Base-by-base conservation (phyloP, 2,113 vertebrate genomes). In the Australoheros scitulus region DNA sequence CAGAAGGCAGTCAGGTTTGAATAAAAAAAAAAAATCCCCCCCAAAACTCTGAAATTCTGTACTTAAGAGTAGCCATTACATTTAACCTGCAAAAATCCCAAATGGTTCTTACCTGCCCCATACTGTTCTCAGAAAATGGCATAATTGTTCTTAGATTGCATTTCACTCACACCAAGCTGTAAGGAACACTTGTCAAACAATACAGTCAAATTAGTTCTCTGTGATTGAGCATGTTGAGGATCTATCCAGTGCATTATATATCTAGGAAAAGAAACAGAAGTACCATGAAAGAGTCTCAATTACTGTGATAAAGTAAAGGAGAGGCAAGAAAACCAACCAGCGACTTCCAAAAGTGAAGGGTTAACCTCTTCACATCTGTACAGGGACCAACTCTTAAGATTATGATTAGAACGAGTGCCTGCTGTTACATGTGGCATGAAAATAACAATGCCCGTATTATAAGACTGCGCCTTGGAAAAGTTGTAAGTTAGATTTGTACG, bases 141-240 rank as follows among this genome's bases (percentile, higher is more conserved):
- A 93, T 94, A 96, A 96, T 93, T 91, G 93, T 96, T 96, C 94
- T 95, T 83, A 96, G 96, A 96, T 95, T 96, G 91, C 92, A 93
- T 94, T 93, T 90, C 91, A 88, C 93, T 95, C 93, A 90, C 92
- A 92, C 93, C 90, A 90, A 95, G 95, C 95, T 86, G 91, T 82
- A 94, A 94, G 93, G 91, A 93, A 96, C 92, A 95, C 84, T 92
- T 92, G 84, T 95, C 94, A 96, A 96, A 97, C 94, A 97, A 93
- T 93, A 95, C 93, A 90, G 92, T 95, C 92, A 96, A 93, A 95
- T 96, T 95, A 96, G 92, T 94, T 93, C 95, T 94, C 93, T 97
- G 95, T 95, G 95, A 96, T 94, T 96, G 95, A 94, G 92, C 93
- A 72, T 88, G 90, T 88, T 79, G 94, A 95, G 85, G 89, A 91